phyloP scores from a whole-genome alignment of 2,888 invertebrate genomes.

The Ommatoiulus sabulosus region DNA sequence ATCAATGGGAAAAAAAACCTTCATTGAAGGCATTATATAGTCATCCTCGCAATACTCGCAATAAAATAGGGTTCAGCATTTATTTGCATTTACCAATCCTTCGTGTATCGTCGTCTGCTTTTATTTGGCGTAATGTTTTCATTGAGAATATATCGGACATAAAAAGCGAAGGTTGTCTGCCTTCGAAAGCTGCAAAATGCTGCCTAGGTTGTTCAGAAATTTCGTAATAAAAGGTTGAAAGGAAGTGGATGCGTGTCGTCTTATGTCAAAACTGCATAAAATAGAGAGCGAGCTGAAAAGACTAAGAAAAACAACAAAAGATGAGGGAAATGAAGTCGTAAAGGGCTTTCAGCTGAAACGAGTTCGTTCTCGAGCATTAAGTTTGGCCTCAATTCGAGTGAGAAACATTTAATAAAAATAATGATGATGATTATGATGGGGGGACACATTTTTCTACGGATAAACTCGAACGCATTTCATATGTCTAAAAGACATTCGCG shows the following conservation, averaged over 20 bases:
- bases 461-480: not conserved
- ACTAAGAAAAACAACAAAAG: not conserved
- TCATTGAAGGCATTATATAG: no score
- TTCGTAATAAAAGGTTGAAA: not conserved
- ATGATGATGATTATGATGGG: conserved; percentile 1
- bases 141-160: no score
- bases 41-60: no score
- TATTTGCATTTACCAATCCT: no score
- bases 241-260: not conserved
- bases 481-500: not conserved
- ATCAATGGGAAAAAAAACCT: no score
- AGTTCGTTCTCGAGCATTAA: not conserved
- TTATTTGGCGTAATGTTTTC: no score
- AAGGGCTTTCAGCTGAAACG: conserved; percentile 1
- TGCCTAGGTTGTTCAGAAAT: not conserved
- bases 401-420: conserved; percentile 1
- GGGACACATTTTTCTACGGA: not conserved
- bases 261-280: not conserved
- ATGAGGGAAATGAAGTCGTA: conserved; percentile 1
- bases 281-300: not conserved
- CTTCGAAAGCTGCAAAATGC: no score
- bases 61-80: no score
- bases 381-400: not conserved
- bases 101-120: no score
- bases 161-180: no score